Percentiles rank a stretch among this genome's conserved stretches.
phyloP scores from a whole-genome alignment of 1,140 invertebrate genomes.

The Lerema accius region DNA sequence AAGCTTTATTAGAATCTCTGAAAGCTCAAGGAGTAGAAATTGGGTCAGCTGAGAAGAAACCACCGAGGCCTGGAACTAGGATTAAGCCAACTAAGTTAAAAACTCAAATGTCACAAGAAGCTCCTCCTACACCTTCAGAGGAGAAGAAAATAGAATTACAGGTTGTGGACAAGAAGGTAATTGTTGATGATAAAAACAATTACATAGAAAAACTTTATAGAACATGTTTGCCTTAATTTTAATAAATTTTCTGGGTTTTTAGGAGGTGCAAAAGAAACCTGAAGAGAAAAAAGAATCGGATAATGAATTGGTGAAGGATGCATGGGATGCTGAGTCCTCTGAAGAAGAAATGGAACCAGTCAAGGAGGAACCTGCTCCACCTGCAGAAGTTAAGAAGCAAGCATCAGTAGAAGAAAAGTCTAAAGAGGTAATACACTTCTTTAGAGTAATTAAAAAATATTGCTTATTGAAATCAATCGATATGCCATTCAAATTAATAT shows the following conservation, averaged over 20 bases:
- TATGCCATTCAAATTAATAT: no score
- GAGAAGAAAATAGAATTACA: conserved; percentile 83
- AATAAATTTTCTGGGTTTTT: no score
- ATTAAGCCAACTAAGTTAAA: conserved; percentile 89
- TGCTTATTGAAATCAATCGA: no score
- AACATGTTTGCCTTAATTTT: no score
- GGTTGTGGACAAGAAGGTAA: conserved; percentile 83
- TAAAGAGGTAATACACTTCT: conserved; percentile 69
- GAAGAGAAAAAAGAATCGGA: conserved; percentile 80
- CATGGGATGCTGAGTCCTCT: conserved; percentile 91
- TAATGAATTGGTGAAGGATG: conserved; percentile 88
- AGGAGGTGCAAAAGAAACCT: conserved; percentile 58
- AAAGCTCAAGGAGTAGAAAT: conserved; percentile 93
- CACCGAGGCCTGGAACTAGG: conserved; percentile 88
- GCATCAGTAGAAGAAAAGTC: conserved; percentile 43
- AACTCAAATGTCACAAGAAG: conserved; percentile 81
- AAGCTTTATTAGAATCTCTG: conserved; percentile 93
- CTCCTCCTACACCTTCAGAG: conserved; percentile 76
- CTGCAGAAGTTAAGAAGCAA: conserved; percentile 50
- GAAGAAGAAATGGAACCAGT: conserved; percentile 84
- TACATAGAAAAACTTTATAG: no score
- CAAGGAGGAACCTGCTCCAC: conserved; percentile 77
- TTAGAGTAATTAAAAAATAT: no score
- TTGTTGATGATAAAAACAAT: conserved; percentile 5
- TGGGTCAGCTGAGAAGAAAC: conserved; percentile 83